phyloP scores from a whole-genome alignment of 1,140 invertebrate species.

The Cyclina sinensis region DNA sequence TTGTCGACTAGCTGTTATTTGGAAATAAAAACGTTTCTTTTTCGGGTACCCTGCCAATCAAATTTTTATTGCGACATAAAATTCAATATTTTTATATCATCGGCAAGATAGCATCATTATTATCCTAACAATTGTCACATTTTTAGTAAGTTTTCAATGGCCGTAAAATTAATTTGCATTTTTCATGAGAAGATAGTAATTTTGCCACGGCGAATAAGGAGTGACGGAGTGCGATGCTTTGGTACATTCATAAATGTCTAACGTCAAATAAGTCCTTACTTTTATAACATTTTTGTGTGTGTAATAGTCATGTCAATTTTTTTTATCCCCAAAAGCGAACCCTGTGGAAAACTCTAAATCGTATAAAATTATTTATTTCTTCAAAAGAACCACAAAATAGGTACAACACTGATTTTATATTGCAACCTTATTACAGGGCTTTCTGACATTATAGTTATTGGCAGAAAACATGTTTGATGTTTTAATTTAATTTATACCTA shows the following conservation, averaged over 20 bases:
- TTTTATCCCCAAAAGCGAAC: no score
- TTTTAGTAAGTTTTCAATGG: constrained; percentile 54
- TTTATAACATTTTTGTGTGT: no score
- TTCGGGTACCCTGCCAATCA: constrained; percentile 26
- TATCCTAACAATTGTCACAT: constrained; percentile 55
- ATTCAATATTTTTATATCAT: constrained; percentile 67
- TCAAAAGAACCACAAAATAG: constrained; percentile 24
- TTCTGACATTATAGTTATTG: neutral
- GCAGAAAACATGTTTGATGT: constrained; percentile 17
- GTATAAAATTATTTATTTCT: neutral
- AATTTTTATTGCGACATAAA: constrained; percentile 61
- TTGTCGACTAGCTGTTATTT: constrained; percentile 40
- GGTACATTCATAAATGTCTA: no score
- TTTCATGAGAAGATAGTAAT: constrained; percentile 15
- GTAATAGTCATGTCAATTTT: no score
- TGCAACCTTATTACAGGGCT: constrained; percentile 5
- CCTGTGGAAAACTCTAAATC: no score
- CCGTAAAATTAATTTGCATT: constrained; percentile 51
- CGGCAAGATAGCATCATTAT: neutral
- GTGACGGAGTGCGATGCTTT: neutral
- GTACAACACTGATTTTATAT: neutral
- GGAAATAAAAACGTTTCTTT: constrained; percentile 53
- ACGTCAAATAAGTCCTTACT: no score
- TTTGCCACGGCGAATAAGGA: neutral
- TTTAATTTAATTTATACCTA: constrained; percentile 40